These are phyloP conservation scores for Aix galericulata DNA, from an alignment of 2,113 vertebrate genomes.

Conservation along the genomic window DNA sequence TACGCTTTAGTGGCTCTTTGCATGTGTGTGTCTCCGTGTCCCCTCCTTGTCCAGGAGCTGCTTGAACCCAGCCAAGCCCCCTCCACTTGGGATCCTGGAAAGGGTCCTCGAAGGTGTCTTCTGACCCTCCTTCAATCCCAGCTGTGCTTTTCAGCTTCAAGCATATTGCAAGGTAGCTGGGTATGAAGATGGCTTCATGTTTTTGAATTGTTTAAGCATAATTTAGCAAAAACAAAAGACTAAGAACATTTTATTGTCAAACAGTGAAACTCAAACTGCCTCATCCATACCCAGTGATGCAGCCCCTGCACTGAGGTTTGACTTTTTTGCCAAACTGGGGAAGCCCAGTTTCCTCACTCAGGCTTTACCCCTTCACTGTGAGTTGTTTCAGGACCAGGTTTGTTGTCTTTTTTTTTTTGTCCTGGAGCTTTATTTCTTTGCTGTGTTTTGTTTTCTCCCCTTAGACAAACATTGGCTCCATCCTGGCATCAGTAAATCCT, in stretches of 20 bases:
- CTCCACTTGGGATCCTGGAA: not conserved
- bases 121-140: not conserved
- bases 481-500: conserved; percentile 90
- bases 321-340: not conserved
- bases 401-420: not conserved
- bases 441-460: conserved; percentile 24
- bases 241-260: not conserved
- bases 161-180: not conserved
- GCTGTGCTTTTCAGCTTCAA: conserved; percentile 2
- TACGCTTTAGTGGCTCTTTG: not conserved
- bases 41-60: not conserved
- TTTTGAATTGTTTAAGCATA: not conserved
- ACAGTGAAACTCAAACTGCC: not conserved
- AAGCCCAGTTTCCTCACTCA: not conserved
- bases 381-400: not conserved
- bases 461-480: conserved; percentile 92
- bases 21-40: not conserved
- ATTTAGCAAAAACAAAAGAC: not conserved
- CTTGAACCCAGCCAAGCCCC: not conserved
- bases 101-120: not conserved
- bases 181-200: not conserved
- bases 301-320: not conserved
- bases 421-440: conserved; percentile 20
- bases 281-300: not conserved
- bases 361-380: not conserved